phyloP scores from a whole-genome alignment of 2,888 invertebrate genomes.

The Zaprionus obscuricornis region DNA sequence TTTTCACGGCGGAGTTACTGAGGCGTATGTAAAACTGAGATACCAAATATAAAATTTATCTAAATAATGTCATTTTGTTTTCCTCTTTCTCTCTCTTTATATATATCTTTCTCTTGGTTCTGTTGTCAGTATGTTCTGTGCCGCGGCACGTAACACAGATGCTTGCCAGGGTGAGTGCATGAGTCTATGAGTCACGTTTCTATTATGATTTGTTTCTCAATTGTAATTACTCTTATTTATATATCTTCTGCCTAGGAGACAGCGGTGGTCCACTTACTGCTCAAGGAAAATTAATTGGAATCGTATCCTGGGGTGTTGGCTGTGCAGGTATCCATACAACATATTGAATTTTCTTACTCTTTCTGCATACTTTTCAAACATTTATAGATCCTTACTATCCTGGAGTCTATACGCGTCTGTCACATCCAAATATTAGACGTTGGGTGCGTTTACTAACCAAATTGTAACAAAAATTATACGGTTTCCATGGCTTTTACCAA shows the following conservation, averaged over 20 bases:
- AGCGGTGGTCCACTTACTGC: conserved; percentile 80
- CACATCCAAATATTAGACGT: conserved; percentile 75
- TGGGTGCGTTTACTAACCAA: conserved; percentile 78
- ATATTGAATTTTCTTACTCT: neutral
- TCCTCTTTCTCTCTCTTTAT: no score
- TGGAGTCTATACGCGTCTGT: conserved; percentile 78
- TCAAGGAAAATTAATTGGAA: conserved; percentile 73
- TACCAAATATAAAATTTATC: conserved; percentile 3
- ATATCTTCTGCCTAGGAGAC: conserved; percentile 55
- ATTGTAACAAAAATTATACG: conserved; percentile 52
- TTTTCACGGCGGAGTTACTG: conserved; percentile 75
- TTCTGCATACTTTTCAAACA: neutral
- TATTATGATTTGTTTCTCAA: neutral
- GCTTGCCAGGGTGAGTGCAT: conserved; percentile 77
- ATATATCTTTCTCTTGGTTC: neutral
- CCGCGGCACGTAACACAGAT: conserved; percentile 76
- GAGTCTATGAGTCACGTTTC: neutral
- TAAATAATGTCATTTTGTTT: conserved; percentile 31
- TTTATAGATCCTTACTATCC: conserved; percentile 79
- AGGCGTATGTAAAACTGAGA: conserved; percentile 72
- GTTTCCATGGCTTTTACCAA: conserved; percentile 1
- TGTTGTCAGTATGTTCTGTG: conserved; percentile 80
- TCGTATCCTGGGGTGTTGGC: conserved; percentile 82
- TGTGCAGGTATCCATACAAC: conserved; percentile 73
- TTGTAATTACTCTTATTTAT: no score